These are phyloP conservation scores for Monopis laevigella DNA, from an alignment of 2,888 invertebrate species.

Conservation along the genomic window DNA sequence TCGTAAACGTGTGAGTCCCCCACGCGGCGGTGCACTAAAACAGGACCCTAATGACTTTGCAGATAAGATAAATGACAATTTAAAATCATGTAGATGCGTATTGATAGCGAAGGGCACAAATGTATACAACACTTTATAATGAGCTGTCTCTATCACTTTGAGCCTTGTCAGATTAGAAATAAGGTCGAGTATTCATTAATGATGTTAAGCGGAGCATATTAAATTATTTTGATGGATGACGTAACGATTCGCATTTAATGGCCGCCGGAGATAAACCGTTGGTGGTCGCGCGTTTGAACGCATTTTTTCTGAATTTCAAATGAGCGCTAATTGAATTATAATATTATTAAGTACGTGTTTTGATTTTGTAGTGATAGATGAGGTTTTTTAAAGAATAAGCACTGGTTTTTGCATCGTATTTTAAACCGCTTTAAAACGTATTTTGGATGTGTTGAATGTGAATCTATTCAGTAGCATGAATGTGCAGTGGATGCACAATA, in stretches of 20 bases:
- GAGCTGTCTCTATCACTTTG: too few relatives aligned
- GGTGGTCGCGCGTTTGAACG: neutral
- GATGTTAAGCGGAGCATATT: slow-evolving; percentile 34
- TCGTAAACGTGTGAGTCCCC: too few relatives aligned
- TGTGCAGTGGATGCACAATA: too few relatives aligned
- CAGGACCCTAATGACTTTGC: slow-evolving; percentile 34
- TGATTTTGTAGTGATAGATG: slow-evolving; percentile 4
- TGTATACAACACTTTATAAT: neutral
- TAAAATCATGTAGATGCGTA: slow-evolving; percentile 44
- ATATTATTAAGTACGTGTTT: slow-evolving; percentile 3
- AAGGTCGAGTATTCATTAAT: neutral
- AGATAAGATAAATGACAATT: slow-evolving; percentile 52
- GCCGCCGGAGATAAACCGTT: slow-evolving; percentile 54
- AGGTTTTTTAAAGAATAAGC: too few relatives aligned
- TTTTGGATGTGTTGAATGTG: too few relatives aligned
- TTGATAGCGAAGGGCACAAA: slow-evolving; percentile 25
- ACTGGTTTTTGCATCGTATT: too few relatives aligned
- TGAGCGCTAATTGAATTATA: slow-evolving; percentile 2
- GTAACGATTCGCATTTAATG: slow-evolving; percentile 60
- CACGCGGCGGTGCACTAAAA: slow-evolving; percentile 2
- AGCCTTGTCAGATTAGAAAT: neutral
- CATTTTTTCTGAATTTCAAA: slow-evolving; percentile 5
- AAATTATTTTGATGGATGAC: slow-evolving; percentile 60
- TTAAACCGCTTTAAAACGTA: too few relatives aligned
- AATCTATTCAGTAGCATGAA: too few relatives aligned